phyloP scores from a whole-genome alignment of 1,140 invertebrate genomes.

The Hyles euphorbiae region DNA sequence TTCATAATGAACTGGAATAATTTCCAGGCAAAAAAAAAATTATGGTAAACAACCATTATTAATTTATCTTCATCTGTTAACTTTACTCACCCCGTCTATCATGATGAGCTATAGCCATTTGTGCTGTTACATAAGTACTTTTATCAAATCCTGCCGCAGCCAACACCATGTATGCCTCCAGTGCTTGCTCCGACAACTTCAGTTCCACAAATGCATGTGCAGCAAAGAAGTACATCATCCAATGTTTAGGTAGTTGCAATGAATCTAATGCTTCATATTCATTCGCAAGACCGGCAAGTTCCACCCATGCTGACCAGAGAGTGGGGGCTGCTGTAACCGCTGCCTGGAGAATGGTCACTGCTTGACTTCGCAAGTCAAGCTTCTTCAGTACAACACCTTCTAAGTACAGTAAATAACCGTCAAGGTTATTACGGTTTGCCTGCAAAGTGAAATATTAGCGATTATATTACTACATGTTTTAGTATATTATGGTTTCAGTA shows the following conservation, averaged over 20 bases:
- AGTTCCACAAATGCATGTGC: conserved; percentile 94
- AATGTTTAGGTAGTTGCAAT: conserved; percentile 88
- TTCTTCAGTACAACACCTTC: conserved; percentile 95
- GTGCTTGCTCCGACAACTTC: conserved; percentile 92
- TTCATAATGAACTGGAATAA: too few relatives aligned
- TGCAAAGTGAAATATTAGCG: conserved; percentile 41
- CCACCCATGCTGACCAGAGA: conserved; percentile 95
- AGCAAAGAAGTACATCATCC: conserved; percentile 96
- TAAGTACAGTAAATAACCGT: conserved; percentile 93
- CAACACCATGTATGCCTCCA: conserved; percentile 87
- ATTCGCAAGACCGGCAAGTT: conserved; percentile 90
- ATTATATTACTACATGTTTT: too few relatives aligned
- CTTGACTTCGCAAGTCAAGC: conserved; percentile 82
- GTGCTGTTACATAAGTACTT: conserved; percentile 92
- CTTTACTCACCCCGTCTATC: conserved; percentile 86
- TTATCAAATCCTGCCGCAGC: conserved; percentile 88
- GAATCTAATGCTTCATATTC: conserved; percentile 84
- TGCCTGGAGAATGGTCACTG: conserved; percentile 84
- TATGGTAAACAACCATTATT: too few relatives aligned
- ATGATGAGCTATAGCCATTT: conserved; percentile 94
- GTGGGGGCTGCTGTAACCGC: conserved; percentile 87
- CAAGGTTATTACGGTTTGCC: conserved; percentile 81
- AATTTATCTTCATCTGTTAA: too few relatives aligned
- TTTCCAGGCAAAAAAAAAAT: too few relatives aligned
- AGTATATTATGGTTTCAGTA: too few relatives aligned